Evolutionary conservation across 2,888 invertebrate species (phyloP).

Genomic region (Lasioglossum morio): DNA sequence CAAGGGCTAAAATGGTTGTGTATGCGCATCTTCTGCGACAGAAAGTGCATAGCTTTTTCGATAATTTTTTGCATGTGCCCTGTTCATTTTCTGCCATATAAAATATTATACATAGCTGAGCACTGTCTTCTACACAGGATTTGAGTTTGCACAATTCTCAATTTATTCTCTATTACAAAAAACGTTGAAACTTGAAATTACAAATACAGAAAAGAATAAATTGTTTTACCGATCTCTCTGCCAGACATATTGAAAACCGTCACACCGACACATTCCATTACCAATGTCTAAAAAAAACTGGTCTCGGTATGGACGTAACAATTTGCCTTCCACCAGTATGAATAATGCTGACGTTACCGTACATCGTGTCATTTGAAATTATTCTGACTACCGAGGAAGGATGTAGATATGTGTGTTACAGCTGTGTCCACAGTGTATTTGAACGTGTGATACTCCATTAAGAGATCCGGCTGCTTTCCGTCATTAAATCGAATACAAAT

Average conservation of each 20-base stretch:
- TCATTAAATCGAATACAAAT: slow-evolving; percentile 1
- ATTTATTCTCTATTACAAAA: too few species aligned
- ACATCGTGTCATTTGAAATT: not conserved
- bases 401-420: not conserved
- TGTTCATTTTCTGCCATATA: too few species aligned
- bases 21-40: too few species aligned
- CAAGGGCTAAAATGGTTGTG: not conserved
- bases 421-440: not conserved
- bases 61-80: not conserved
- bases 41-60: too few species aligned
- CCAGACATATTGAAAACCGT: not conserved
- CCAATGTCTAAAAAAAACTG: too few species aligned
- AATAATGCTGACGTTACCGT: not conserved
- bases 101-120: too few species aligned
- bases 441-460: not conserved
- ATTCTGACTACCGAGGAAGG: not conserved
- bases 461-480: not conserved
- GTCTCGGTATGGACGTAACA: not conserved
- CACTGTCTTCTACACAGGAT: not conserved
- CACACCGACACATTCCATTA: not conserved
- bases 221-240: not conserved
- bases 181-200: not conserved
- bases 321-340: not conserved
- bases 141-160: too few species aligned
- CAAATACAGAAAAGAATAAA: not conserved